Base-by-base conservation (phyloP, 2,797 vertebrate species). In the Clarias fuscus region DNA sequence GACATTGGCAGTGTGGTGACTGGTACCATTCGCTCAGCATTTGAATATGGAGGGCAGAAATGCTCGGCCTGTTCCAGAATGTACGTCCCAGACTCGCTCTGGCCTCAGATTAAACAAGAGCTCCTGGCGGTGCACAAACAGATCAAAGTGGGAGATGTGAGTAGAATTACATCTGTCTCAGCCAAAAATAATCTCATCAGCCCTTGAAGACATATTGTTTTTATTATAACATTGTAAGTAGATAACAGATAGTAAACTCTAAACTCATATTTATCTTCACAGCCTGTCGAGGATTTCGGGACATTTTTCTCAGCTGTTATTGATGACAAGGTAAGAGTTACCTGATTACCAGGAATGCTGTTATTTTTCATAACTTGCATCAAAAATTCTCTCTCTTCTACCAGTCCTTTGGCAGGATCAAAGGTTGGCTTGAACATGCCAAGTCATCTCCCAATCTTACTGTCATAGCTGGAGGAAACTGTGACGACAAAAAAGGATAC, bases 61-160 rank as follows among this genome's bases (percentile, higher is more conserved):
- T 99, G 98, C 91, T 99, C 98, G 0, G 98, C 98, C 56, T 99
- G 98, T 92, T 99, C 98, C 3, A 94, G 98, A 91, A 96, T 99
- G 93, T 99, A 99, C 7, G 96, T 95, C 1, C 96, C 98, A 0
- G 93, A 94, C 92, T 94, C 94, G 0, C 89, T 96, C 91, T 99
- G 98, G 98, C 97, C 97, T 5, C 93, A 93, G 91, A 94, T 99
- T 95, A 96, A 93, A 93, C 93, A 91, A 85, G 92, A 92, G 72
- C 96, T 99, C 80, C 93, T 98, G 93, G 93, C 95, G 88, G 91
- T 97, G 61, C 97, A 95, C 89, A 58, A 90, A 80, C 91, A 95
- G 90, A 94, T 99, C 90, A 95, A 91, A 95, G 94, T 98, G 92
- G 98, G 98, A 91, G 91, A 99, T 0, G 98, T 99, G 94, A 97